phyloP scores from a whole-genome alignment of 2,888 invertebrate species.

The Himalopsyche japonica region DNA sequence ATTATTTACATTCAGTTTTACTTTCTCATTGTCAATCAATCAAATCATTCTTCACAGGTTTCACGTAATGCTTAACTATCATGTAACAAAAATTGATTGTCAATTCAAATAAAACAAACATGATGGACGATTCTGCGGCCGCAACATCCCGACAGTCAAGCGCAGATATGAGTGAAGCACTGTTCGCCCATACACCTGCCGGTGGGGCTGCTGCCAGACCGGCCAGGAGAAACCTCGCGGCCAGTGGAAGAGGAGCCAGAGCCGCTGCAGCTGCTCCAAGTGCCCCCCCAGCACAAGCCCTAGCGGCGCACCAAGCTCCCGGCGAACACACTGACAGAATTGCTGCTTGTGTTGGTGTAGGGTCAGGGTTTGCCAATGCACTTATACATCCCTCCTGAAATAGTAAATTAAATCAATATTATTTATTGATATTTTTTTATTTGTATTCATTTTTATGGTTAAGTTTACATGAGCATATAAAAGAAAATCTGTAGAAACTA shows the following conservation, averaged over 20 bases:
- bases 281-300: slow-evolving; percentile 41
- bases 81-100: not conserved
- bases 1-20: no score
- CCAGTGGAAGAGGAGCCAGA: slow-evolving; percentile 50
- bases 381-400: slow-evolving; percentile 16
- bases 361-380: not conserved
- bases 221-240: slow-evolving; percentile 47
- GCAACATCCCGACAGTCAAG: slow-evolving; percentile 27
- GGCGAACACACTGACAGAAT: not conserved
- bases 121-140: not conserved
- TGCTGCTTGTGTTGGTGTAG: not conserved
- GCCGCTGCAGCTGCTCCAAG: slow-evolving; percentile 51
- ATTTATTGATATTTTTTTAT: no score
- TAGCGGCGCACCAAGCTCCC: slow-evolving; percentile 25
- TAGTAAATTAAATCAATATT: not conserved
- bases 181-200: slow-evolving; percentile 47
- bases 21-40: no score
- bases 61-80: no score
- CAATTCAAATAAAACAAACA: slow-evolving; percentile 4
- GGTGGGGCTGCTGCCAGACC: slow-evolving; percentile 47
- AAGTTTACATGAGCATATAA: no score
- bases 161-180: slow-evolving; percentile 43
- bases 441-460: no score
- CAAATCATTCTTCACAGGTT: no score
- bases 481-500: no score